phyloP scores from a whole-genome alignment of 2,113 vertebrate genomes.

The Laticauda colubrina region DNA sequence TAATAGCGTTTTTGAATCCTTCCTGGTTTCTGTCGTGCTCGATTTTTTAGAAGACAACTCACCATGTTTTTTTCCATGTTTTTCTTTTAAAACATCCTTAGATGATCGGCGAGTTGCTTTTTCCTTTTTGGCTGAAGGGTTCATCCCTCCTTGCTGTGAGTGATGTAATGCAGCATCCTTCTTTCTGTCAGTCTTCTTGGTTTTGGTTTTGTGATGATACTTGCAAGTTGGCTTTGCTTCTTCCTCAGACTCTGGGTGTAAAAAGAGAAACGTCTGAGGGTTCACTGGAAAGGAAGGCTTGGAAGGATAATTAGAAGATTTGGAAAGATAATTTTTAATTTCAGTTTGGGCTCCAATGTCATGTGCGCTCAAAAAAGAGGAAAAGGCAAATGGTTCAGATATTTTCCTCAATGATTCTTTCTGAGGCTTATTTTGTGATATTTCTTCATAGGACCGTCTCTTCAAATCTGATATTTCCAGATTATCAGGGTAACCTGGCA shows the following conservation, averaged over 20 bases:
- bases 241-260: constrained; percentile 39
- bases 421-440: constrained; percentile 32
- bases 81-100: constrained; percentile 34
- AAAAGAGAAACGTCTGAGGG: constrained; percentile 24
- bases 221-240: constrained; percentile 36
- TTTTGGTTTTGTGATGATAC: constrained; percentile 35
- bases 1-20: constrained; percentile 31
- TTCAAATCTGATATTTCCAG: constrained; percentile 37
- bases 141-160: constrained; percentile 17
- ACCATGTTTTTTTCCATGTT: background rate
- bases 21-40: constrained; percentile 25
- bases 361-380: constrained; percentile 17
- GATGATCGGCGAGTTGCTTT: constrained; percentile 9
- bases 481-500: constrained; percentile 22
- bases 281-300: constrained; percentile 28
- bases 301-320: background rate
- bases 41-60: constrained; percentile 11
- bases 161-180: background rate
- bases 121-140: constrained; percentile 34
- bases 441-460: constrained; percentile 33
- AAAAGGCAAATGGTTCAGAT: constrained; percentile 15
- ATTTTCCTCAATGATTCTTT: constrained; percentile 20
- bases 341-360: constrained; percentile 38
- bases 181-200: constrained; percentile 39
- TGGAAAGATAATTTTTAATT: constrained; percentile 23